phyloP scores from a whole-genome alignment of 2,888 invertebrate genomes.

The Anaspis maculata region DNA sequence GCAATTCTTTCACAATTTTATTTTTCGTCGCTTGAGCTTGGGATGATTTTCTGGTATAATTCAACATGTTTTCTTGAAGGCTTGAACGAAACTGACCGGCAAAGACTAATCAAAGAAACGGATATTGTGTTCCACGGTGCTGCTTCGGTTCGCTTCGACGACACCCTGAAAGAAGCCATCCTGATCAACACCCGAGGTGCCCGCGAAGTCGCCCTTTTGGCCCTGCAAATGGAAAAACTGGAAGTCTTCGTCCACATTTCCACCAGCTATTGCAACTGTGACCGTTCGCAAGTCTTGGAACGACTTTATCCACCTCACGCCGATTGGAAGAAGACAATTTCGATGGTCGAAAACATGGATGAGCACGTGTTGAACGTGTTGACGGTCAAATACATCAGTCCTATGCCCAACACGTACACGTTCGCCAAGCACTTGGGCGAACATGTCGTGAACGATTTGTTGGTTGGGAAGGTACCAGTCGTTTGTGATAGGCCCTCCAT shows the following conservation, averaged over 20 bases:
- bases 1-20: no score
- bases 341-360: constrained; percentile 55
- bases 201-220: constrained; percentile 53
- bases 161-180: constrained; percentile 57
- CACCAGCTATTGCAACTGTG: constrained; percentile 80
- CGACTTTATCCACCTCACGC: constrained; percentile 60
- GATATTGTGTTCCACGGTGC: constrained; percentile 69
- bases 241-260: constrained; percentile 69
- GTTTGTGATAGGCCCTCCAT: constrained; percentile 84
- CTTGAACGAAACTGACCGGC: constrained; percentile 44
- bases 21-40: no score
- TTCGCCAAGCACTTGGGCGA: constrained; percentile 86
- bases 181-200: constrained; percentile 59
- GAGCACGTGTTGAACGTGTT: constrained; percentile 48
- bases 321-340: constrained; percentile 61
- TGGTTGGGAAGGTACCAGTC: no score
- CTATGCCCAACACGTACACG: constrained; percentile 84
- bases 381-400: constrained; percentile 52
- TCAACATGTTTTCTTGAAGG: constrained; percentile 38
- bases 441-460: constrained; percentile 58
- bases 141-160: constrained; percentile 78
- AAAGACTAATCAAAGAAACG: constrained; percentile 50
- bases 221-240: constrained; percentile 46
- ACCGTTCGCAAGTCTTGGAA: constrained; percentile 60
- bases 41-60: no score